Evolutionary conservation across 2,888 invertebrate species (phyloP), one percentile per base, ranked within the genome.

Genomic region (Agrilus biguttatus): DNA sequence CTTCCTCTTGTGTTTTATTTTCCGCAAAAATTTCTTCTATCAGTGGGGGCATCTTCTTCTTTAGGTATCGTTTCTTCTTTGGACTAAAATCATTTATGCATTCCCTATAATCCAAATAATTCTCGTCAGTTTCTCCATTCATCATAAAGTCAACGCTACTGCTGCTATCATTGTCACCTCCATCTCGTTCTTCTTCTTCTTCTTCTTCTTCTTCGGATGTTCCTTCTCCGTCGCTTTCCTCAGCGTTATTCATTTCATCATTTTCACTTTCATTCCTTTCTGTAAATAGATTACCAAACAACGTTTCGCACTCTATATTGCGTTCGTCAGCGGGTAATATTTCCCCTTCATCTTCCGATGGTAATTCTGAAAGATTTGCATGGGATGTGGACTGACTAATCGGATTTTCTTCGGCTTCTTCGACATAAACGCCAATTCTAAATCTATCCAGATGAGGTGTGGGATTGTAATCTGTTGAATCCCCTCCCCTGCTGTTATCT

Each of bases 1-100:
- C 39, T 44, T 48, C 44, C 1, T 35, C 13, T n/a, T 43, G n/a
- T 13, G 13, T 36, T 21, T 19, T 13, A 5, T 32, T 17, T 32
- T 42, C 23, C 17, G 14, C 5, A 4, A 34, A 35, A 6, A 32
- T 38, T 33, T 23, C 39, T 35, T 38, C 33, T 1, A 17, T 36
- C 36, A 36, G 44, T 49, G 36, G 47, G 47, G 13, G 46, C 47
- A 14, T 40, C 36, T 12, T 51, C 44, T 51, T 54, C 52, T 46
- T 54, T 49, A 36, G 52, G 47, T 17, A 55, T 44, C 8, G 43
- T 37, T 39, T 48, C 51, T 33, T 44, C 44, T 48, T 51, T 10
- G 54, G 53, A 21, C 47, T 49, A 43, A 55, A 63, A 53, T 63
- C 63, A 45, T 63, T 62, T 8, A 63, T 62, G 38, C 55, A 54